Base-by-base conservation (phyloP, 2,888 invertebrate genomes). In the Campoplex capitator region DNA sequence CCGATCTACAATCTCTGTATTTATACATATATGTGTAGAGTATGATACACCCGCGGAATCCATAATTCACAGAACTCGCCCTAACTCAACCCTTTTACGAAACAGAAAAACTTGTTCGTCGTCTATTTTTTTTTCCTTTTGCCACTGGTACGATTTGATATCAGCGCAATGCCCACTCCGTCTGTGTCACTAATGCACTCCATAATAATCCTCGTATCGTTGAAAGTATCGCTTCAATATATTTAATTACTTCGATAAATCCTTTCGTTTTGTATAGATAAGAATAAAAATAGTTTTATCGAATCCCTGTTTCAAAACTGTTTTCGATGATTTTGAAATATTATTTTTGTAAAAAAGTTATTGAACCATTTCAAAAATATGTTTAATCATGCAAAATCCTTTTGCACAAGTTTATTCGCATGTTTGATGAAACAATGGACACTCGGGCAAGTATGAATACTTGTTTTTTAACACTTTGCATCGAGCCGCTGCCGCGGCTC, bases 21-120 rank as follows among this genome's bases (percentile, higher is more conserved):
- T 76, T 28, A 58, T 58, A 45, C 70, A 67, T 45, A 42, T 65
- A n/a, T 65, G 6, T 67, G 23, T 73, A 18, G 18, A 2, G 42
- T 76, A 67, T 78, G 90, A 90, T 91, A 89, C 90, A 91, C 91
- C 91, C 91, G 91, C 91, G 89, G 88, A 87, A 88, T 67, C 89
- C 89, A 92, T 93, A 93, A 93, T 88, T 93, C 93, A 93, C 90
- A 76, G 35, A 32, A 85, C 58, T 82, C 80, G 42, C 83, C 76
- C 84, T 76, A 42, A 80, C 71, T 76, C 81, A 86, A 86, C 80
- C 83, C 86, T 86, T 86, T 83, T 62, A 58, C 58, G 32, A 32
- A 65, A 76, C 78, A 78, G 70, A 77, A 73, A 84, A 68, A 70
- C 83, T 83, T 83, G 82, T 23, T 51, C 78, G 71, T 51, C 16